Evolutionary conservation across 1,140 invertebrate genomes (phyloP).

Genomic region (Drosophila ogumai): DNA sequence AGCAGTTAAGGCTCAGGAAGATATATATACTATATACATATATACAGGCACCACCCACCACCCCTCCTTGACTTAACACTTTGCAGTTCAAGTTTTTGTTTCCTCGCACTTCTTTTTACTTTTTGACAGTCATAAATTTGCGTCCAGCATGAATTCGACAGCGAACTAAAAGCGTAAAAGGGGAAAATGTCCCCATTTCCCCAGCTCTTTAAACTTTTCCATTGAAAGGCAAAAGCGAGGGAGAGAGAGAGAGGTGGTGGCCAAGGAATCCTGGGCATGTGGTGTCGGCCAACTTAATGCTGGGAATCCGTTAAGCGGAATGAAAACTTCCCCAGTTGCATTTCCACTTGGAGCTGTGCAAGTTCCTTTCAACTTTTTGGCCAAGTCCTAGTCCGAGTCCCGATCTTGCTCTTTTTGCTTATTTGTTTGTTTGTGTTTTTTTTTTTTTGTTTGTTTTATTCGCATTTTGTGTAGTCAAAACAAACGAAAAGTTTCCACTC

Average conservation of each 20-base stretch:
- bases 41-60: background rate
- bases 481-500: constrained; percentile 39
- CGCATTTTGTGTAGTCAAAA: constrained; percentile 39
- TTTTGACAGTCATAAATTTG: constrained; percentile 78
- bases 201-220: background rate
- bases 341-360: constrained; percentile 6
- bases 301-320: constrained; percentile 62
- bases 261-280: constrained; percentile 12
- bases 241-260: background rate
- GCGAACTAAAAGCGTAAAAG: constrained; percentile 21
- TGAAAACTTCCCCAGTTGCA: constrained; percentile 48
- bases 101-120: constrained; percentile 27
- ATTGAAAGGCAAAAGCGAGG: background rate
- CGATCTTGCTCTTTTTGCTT: constrained; percentile 9
- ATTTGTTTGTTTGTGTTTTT: constrained; percentile 6
- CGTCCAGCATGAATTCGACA: constrained; percentile 72
- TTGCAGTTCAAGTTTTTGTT: constrained; percentile 36
- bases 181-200: constrained; percentile 17
- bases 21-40: background rate
- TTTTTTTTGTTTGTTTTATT: constrained; percentile 4
- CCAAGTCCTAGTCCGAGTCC: constrained; percentile 1
- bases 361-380: constrained; percentile 24
- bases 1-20: constrained; percentile 6
- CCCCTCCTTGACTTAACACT: constrained; percentile 16
- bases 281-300: constrained; percentile 43